phyloP scores from a whole-genome alignment of 2,113 vertebrate genomes.

The Eonycteris spelaea region DNA sequence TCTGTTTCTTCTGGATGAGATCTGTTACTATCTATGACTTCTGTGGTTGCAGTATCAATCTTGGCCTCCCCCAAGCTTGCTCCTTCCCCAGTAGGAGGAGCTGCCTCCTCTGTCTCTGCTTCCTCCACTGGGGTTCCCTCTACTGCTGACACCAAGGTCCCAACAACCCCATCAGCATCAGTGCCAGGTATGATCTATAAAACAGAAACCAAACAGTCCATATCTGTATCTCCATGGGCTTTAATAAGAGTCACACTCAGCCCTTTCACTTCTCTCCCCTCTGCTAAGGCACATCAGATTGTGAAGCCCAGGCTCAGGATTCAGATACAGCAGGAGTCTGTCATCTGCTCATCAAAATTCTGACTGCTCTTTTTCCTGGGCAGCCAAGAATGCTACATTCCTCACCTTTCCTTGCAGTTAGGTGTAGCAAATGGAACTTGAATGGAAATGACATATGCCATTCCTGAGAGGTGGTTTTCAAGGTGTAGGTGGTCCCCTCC shows the following conservation, averaged over 20 bases:
- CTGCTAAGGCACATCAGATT: neutral
- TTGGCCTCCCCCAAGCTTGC: slow-evolving; percentile 29
- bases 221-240: neutral
- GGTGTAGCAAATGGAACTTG: neutral
- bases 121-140: neutral
- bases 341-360: neutral
- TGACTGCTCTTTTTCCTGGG: neutral
- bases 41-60: slow-evolving; percentile 9
- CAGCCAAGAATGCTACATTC: neutral
- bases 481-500: neutral
- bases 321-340: neutral
- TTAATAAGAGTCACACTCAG: rapidly evolving
- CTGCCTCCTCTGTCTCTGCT: slow-evolving; percentile 18
- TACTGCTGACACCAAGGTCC: neutral
- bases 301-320: neutral
- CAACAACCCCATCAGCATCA: slow-evolving; percentile 37
- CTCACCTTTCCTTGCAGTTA: neutral
- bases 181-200: slow-evolving; percentile 67
- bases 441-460: neutral
- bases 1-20: slow-evolving; percentile 74
- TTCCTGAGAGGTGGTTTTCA: neutral
- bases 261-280: neutral
- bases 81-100: neutral
- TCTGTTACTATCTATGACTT: slow-evolving; percentile 70
- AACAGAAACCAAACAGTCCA: neutral